Conservation (phyloP, 2,797 vertebrate species). For the Antrozous pallidus region DNA sequence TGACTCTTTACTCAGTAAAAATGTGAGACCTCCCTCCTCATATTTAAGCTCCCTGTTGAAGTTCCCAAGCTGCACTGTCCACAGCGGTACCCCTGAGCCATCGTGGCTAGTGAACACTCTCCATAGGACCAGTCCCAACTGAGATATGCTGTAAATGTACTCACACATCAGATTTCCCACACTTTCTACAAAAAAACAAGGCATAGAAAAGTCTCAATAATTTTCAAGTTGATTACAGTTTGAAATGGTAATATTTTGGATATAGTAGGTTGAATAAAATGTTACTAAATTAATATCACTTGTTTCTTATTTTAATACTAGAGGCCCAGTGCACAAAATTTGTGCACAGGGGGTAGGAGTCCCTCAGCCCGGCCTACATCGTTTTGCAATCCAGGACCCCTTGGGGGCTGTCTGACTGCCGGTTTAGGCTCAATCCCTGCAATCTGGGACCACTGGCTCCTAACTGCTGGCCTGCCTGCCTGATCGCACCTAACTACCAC, state of each 20-base stretch:
- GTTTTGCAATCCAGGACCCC: too few relatives aligned
- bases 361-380: too few relatives aligned
- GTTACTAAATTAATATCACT: background rate
- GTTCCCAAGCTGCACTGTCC: background rate
- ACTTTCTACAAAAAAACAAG: background rate
- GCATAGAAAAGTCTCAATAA: background rate
- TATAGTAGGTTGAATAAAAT: background rate
- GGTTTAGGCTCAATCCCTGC: too few relatives aligned
- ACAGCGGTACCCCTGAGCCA: background rate
- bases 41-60: accelerated
- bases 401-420: too few relatives aligned
- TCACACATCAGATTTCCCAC: background rate
- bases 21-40: background rate
- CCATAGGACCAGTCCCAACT: background rate
- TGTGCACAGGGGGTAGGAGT: too few relatives aligned
- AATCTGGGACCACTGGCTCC: too few relatives aligned
- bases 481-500: too few relatives aligned
- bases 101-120: background rate
- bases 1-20: background rate
- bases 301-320: background rate
- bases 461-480: too few relatives aligned
- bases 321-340: too few relatives aligned
- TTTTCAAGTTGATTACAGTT: background rate
- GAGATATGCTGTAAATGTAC: background rate
- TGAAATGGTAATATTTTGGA: background rate